phyloP scores from a whole-genome alignment of 2,797 vertebrate genomes.

The Garrulus glandarius region DNA sequence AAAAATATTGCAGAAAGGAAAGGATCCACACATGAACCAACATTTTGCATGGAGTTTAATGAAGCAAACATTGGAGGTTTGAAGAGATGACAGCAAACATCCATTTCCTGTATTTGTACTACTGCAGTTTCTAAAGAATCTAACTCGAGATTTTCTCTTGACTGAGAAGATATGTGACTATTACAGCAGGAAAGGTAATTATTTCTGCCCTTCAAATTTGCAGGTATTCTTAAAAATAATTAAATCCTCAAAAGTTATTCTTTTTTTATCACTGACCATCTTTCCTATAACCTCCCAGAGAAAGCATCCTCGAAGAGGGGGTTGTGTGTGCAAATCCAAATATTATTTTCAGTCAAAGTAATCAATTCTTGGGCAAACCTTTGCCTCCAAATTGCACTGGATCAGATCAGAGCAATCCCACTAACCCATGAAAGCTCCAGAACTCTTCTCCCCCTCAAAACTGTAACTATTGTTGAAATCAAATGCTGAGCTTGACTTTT shows the following conservation, averaged over 20 bases:
- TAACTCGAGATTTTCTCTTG: background rate
- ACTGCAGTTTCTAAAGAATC: background rate
- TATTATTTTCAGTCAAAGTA: background rate
- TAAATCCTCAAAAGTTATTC: rapidly evolving
- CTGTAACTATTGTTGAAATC: rapidly evolving
- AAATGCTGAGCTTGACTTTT: background rate
- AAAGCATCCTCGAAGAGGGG: rapidly evolving
- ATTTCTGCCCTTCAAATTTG: background rate
- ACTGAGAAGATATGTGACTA: background rate
- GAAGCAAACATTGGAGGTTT: conserved; percentile 23
- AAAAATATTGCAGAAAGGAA: background rate
- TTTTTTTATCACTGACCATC: background rate
- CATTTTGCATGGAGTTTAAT: conserved; percentile 13
- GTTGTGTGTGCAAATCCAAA: background rate
- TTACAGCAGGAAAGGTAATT: background rate
- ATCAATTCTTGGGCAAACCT: background rate
- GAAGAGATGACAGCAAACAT: conserved; percentile 27
- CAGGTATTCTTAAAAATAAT: background rate
- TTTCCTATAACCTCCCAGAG: background rate
- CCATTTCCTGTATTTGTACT: conserved; percentile 9
- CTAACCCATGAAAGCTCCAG: background rate
- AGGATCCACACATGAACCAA: background rate
- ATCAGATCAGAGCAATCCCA: background rate
- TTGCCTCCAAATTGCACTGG: background rate
- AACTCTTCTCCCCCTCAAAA: background rate